phyloP scores from a whole-genome alignment of 2,113 vertebrate species.

The Ammodytes dubius region DNA sequence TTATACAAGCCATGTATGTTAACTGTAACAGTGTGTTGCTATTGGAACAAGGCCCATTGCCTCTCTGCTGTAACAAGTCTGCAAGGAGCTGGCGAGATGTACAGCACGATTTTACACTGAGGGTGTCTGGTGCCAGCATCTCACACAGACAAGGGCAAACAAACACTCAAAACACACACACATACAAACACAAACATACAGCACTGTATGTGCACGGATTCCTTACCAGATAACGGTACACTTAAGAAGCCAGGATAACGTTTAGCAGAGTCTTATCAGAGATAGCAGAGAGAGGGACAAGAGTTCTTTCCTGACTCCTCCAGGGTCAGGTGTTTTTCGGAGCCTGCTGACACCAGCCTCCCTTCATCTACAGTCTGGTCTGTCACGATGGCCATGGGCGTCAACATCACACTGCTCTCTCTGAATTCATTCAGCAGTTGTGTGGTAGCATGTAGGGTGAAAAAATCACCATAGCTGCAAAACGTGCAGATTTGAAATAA shows the following conservation, averaged over 20 bases:
- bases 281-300: constrained; percentile 31
- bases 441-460: background rate
- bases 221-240: constrained; percentile 42
- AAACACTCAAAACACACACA: constrained; percentile 6
- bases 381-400: constrained; percentile 29
- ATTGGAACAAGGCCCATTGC: constrained; percentile 54
- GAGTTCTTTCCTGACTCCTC: constrained; percentile 51
- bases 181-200: constrained; percentile 13
- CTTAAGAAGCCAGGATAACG: constrained; percentile 45
- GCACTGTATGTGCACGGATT: constrained; percentile 24
- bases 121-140: constrained; percentile 49
- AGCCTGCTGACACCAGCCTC: constrained; percentile 51
- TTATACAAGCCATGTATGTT: constrained; percentile 42
- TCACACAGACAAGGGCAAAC: constrained; percentile 30
- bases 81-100: constrained; percentile 51
- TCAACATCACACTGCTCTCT: constrained; percentile 2
- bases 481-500: constrained; percentile 30
- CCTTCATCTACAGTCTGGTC: constrained; percentile 42
- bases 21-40: constrained; percentile 65
- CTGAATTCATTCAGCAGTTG: constrained; percentile 24
- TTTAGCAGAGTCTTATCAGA: constrained; percentile 58
- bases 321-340: constrained; percentile 53
- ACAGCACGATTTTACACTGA: constrained; percentile 42
- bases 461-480: background rate
- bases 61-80: constrained; percentile 59